Evolutionary conservation across 2,888 invertebrate genomes (phyloP).

Genomic region (Caenorhabditis zanzibari): DNA sequence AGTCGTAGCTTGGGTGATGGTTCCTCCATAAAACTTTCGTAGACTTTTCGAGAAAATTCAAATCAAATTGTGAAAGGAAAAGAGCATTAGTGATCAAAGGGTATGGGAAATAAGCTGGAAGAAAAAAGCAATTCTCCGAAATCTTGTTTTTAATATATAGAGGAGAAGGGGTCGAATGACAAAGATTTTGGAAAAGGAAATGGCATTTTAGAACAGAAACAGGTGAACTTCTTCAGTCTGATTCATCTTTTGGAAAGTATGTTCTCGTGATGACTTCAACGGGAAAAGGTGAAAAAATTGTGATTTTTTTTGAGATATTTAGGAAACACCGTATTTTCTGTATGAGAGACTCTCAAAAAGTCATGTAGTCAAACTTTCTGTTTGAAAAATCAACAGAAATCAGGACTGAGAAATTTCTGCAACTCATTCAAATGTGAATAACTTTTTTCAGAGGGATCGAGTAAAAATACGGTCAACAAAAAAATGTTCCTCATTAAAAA

Average conservation of each 20-base stretch:
- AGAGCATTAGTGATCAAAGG: background rate
- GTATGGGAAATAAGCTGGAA: slow-evolving; percentile 8
- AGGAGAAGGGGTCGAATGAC: background rate
- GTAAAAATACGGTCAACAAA: no score
- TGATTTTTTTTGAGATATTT: no score
- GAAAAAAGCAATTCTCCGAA: slow-evolving; percentile 3
- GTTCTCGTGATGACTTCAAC: background rate
- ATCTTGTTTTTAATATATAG: slow-evolving; percentile 3
- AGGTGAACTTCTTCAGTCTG: slow-evolving; percentile 15
- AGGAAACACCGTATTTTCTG: no score
- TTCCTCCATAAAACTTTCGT: slow-evolving; percentile 29
- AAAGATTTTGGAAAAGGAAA: background rate
- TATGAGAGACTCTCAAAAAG: no score
- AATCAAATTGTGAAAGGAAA: background rate
- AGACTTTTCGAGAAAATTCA: background rate
- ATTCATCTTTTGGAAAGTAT: slow-evolving; percentile 3
- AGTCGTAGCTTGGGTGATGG: slow-evolving; percentile 9
- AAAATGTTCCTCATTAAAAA: no score
- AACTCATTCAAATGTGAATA: no score
- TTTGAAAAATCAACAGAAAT: no score
- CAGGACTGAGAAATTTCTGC: no score
- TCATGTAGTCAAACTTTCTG: no score
- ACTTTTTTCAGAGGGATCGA: no score
- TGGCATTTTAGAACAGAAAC: background rate
- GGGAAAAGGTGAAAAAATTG: background rate